Conservation (phyloP, 2,113 vertebrate genomes). For the Dinomys branickii region DNA sequence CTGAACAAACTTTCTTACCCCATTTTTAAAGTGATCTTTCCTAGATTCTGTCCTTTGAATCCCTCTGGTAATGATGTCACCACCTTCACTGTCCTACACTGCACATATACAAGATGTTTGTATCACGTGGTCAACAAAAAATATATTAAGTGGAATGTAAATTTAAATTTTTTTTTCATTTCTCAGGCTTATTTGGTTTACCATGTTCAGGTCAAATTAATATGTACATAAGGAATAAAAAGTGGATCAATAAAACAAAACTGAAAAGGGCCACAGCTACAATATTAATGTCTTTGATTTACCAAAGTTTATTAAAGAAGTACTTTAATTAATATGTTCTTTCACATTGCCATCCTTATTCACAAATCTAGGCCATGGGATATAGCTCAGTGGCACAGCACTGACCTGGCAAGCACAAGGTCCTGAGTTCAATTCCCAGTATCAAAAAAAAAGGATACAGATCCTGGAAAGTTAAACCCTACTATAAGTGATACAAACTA, state of each 20-base stretch:
- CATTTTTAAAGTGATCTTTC: not conserved
- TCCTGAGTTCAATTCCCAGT: too few relatives aligned
- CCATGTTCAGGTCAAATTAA: slow-evolving; percentile 46
- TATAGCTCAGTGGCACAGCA: too few relatives aligned
- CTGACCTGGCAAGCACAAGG: too few relatives aligned
- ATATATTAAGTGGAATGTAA: not conserved
- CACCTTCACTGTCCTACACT: not conserved
- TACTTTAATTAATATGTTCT: slow-evolving; percentile 50
- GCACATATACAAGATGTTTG: slow-evolving; percentile 3
- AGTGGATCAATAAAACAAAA: not conserved
- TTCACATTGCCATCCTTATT: not conserved
- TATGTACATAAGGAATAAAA: slow-evolving; percentile 34
- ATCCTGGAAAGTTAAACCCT: slow-evolving; percentile 26
- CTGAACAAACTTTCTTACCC: slow-evolving; percentile 10
- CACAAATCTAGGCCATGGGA: not conserved
- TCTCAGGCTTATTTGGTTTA: slow-evolving; percentile 43
- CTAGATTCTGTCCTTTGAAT: slow-evolving; percentile 22
- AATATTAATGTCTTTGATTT: slow-evolving; percentile 16
- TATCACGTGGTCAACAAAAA: slow-evolving; percentile 17
- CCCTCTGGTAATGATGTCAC: not conserved
- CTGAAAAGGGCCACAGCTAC: not conserved
- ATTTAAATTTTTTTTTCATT: slow-evolving; percentile 65
- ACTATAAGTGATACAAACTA: not conserved
- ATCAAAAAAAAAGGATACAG: not conserved
- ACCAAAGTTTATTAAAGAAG: slow-evolving; percentile 34